A percentile compares a stretch with the other conserved stretches of the same genome.
Evolutionary conservation across 2,888 invertebrate species (phyloP).

Genomic region (Amphipyra berbera): DNA sequence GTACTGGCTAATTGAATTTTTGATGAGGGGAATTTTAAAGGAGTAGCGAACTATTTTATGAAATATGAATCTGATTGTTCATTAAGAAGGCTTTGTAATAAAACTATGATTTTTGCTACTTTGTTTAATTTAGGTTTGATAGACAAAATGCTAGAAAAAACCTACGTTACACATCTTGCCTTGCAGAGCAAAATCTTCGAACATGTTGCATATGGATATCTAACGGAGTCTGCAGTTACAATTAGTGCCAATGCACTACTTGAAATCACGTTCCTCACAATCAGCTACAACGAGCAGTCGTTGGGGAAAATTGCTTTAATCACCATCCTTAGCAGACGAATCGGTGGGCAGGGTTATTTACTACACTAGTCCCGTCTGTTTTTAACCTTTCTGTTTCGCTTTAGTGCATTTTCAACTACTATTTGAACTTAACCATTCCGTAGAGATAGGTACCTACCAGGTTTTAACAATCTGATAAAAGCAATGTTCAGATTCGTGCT

Average conservation of each 20-base stretch:
- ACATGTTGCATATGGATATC: constrained; percentile 2
- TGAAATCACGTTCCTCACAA: constrained; percentile 47
- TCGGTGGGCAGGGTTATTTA: constrained; percentile 13
- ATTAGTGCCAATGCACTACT: constrained; percentile 41
- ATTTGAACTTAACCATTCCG: background rate
- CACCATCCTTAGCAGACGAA: constrained; percentile 4
- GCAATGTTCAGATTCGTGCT: too few relatives aligned
- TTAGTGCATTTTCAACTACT: background rate
- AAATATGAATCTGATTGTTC: constrained; percentile 21
- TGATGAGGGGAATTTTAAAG: constrained; percentile 54
- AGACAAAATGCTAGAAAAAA: background rate
- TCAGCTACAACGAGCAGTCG: constrained; percentile 30
- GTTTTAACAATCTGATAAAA: too few relatives aligned
- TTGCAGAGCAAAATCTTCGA: background rate
- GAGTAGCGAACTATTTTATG: constrained; percentile 37
- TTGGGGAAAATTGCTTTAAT: constrained; percentile 39
- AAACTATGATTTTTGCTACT: constrained; percentile 20
- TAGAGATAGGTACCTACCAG: too few relatives aligned
- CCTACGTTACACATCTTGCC: background rate
- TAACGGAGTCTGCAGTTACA: constrained; percentile 29
- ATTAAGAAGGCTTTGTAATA: constrained; percentile 25
- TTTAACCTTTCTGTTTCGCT: constrained; percentile 10
- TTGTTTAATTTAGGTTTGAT: background rate
- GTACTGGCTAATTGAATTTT: constrained; percentile 65
- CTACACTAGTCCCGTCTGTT: constrained; percentile 16